Conservation (phyloP, 2,797 vertebrate genomes). For the Peromyscus attwateri region DNA sequence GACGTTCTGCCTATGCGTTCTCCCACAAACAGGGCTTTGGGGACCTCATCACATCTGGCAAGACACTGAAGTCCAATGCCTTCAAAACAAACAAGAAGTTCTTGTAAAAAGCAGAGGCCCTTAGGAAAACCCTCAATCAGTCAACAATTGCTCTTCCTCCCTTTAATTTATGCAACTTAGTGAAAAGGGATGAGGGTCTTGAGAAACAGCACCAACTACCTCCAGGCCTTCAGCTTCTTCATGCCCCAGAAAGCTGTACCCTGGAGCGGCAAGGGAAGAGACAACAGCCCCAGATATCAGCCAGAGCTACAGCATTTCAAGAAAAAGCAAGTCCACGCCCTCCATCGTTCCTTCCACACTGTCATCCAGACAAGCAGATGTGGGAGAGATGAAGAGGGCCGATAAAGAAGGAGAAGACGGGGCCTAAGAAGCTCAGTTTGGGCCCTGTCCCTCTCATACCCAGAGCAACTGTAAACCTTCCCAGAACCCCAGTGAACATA, state of each 20-base stretch:
- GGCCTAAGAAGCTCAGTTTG: not conserved
- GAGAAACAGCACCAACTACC: not conserved
- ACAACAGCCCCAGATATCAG: not conserved
- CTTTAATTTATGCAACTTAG: not conserved
- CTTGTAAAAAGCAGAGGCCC: constrained; percentile 74
- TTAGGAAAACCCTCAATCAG: constrained; percentile 39
- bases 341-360: not conserved
- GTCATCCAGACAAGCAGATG: constrained; percentile 25
- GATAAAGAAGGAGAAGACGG: not conserved
- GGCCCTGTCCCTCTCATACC: not conserved
- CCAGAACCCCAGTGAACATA: not conserved
- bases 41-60: constrained; percentile 94
- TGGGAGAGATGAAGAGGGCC: not conserved
- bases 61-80: constrained; percentile 87
- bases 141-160: not conserved
- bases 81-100: constrained; percentile 67
- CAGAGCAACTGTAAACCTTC: not conserved
- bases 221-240: not conserved
- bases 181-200: not conserved
- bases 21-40: constrained; percentile 95
- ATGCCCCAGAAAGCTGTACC: constrained; percentile 6
- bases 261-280: not conserved
- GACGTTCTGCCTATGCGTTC: constrained; percentile 96
- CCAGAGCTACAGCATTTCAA: constrained; percentile 43
- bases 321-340: not conserved